A percentile compares a stretch with the other conserved stretches of the same genome.
Conservation (phyloP, 2,113 vertebrate genomes). For the Sitta europaea region DNA sequence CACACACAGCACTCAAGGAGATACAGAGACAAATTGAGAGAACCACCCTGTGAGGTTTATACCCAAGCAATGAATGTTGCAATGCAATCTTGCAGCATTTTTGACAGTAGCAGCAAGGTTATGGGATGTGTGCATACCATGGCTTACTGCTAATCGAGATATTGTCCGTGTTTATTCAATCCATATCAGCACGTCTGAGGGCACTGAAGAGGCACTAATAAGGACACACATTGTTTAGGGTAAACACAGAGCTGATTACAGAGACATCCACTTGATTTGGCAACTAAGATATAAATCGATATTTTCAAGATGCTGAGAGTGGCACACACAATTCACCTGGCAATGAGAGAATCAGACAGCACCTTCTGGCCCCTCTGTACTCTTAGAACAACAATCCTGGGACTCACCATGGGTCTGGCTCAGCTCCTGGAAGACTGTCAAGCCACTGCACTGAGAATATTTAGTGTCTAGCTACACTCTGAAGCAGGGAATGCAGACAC, state of each 20-base stretch:
- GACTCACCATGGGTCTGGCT: background rate
- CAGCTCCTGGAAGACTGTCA: background rate
- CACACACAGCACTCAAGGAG: background rate
- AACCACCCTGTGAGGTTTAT: background rate
- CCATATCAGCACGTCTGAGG: constrained; percentile 21
- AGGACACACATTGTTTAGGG: constrained; percentile 26
- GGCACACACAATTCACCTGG: background rate
- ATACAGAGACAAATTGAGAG: background rate
- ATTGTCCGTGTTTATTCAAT: constrained; percentile 9
- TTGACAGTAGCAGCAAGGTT: background rate
- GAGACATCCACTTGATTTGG: background rate
- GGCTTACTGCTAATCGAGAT: background rate
- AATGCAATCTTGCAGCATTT: background rate
- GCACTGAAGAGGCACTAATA: constrained; percentile 37
- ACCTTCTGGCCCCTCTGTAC: background rate
- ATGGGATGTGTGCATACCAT: background rate
- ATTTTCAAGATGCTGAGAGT: background rate
- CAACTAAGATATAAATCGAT: background rate
- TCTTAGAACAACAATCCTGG: background rate
- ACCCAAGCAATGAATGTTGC: background rate
- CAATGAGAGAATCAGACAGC: background rate
- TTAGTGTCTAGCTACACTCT: background rate
- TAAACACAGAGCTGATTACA: constrained; percentile 23
- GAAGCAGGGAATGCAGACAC: background rate
- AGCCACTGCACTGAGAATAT: background rate